Percentiles rank a stretch among this genome's conserved stretches.
These are phyloP conservation scores for Holcopasites calliopsidis DNA, from an alignment of 1,140 invertebrate species.

Conservation along the genomic window DNA sequence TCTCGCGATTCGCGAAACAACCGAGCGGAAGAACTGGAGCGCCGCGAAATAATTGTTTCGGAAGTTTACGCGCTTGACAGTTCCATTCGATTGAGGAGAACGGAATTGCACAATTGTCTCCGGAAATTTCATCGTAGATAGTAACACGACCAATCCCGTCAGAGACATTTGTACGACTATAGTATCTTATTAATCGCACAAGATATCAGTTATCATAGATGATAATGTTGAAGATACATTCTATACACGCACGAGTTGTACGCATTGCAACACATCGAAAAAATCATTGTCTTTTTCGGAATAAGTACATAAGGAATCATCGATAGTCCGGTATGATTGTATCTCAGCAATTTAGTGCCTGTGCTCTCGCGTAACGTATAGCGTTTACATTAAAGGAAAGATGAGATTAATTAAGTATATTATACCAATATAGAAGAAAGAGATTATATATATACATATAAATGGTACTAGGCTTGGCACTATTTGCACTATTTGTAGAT, in stretches of 20 bases:
- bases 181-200: slow-evolving; percentile 30
- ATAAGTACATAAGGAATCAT: slow-evolving; percentile 30
- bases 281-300: neutral
- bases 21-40: too few relatives aligned
- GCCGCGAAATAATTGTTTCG: too few relatives aligned
- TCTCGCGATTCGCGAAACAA: too few relatives aligned
- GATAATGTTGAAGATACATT: neutral
- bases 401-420: slow-evolving; percentile 39
- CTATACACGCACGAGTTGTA: neutral
- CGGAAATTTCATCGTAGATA: neutral
- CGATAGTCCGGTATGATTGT: slow-evolving; percentile 54
- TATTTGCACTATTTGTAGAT: slow-evolving; percentile 57
- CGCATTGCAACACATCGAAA: slow-evolving; percentile 16
- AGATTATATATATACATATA: slow-evolving; percentile 27
- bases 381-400: slow-evolving; percentile 17
- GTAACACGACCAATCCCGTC: slow-evolving; percentile 24
- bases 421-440: slow-evolving; percentile 18
- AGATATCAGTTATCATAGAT: neutral
- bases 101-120: neutral
- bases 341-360: slow-evolving; percentile 68
- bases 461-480: slow-evolving; percentile 59
- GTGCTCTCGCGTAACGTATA: slow-evolving; percentile 56
- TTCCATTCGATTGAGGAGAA: too few relatives aligned
- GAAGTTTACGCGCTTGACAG: too few relatives aligned
- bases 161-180: slow-evolving; percentile 11